Conservation (phyloP, 2,113 vertebrate genomes). For the Rhinoptilus africanus region DNA sequence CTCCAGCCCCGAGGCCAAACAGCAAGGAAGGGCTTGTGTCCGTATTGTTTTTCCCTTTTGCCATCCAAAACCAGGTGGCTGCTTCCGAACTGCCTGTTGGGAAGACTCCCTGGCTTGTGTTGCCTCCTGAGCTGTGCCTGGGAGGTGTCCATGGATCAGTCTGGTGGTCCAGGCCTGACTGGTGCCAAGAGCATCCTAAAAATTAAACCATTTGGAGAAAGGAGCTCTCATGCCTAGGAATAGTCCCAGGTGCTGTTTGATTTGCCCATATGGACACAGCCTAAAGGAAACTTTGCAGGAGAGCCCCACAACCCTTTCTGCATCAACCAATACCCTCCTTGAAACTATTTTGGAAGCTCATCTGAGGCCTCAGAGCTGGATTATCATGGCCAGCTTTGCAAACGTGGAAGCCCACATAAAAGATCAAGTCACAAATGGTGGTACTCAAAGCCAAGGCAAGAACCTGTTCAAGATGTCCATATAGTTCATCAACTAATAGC, state of each 20-base stretch:
- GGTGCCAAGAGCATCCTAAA: neutral
- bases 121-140: neutral
- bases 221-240: neutral
- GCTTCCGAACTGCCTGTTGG: neutral
- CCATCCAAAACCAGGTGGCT: neutral
- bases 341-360: neutral
- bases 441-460: neutral
- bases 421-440: neutral
- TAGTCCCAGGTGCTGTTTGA: neutral
- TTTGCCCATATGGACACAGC: neutral
- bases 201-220: neutral
- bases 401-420: neutral
- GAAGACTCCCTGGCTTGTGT: neutral
- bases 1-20: neutral
- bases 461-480: neutral
- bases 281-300: neutral
- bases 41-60: neutral
- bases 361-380: neutral
- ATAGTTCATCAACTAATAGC: neutral
- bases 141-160: neutral
- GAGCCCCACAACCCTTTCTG: neutral
- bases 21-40: neutral
- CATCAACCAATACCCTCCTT: neutral
- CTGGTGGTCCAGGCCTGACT: neutral
- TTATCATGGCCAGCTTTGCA: neutral